phyloP scores from a whole-genome alignment of 2,888 invertebrate genomes.

The Microplitis deprimator region DNA sequence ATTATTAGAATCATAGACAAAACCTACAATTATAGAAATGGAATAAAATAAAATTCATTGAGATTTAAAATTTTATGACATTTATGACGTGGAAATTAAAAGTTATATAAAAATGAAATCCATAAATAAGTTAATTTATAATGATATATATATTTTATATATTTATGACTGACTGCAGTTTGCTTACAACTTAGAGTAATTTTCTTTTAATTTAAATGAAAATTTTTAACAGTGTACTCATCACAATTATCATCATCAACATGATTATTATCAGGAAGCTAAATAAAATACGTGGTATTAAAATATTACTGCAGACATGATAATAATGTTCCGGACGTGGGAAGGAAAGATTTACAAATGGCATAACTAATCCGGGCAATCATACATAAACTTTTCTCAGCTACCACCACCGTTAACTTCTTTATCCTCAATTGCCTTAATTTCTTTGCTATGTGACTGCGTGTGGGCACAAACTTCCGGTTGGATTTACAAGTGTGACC shows the following conservation, averaged over 20 bases:
- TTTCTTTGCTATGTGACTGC: conserved; percentile 34
- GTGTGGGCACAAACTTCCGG: conserved; percentile 44
- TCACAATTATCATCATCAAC: not conserved
- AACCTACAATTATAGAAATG: too few relatives aligned
- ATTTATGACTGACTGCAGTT: too few relatives aligned
- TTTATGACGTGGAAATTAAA: too few relatives aligned
- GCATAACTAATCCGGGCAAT: conserved; percentile 25
- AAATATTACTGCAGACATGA: conserved; percentile 11
- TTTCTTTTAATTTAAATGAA: not conserved
- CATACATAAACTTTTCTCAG: conserved; percentile 18
- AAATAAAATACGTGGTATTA: not conserved
- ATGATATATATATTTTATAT: too few relatives aligned
- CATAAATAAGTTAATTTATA: too few relatives aligned
- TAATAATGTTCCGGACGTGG: conserved; percentile 30
- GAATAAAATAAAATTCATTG: too few relatives aligned
- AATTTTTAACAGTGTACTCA: not conserved
- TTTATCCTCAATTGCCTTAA: conserved; percentile 35
- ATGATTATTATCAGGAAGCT: not conserved
- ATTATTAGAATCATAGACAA: too few relatives aligned
- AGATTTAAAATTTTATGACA: too few relatives aligned
- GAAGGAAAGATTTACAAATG: conserved; percentile 35
- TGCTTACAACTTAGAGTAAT: not conserved
- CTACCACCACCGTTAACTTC: conserved; percentile 2
- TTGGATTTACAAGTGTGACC: conserved; percentile 24
- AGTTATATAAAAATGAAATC: too few relatives aligned